phyloP scores from a whole-genome alignment of 2,113 vertebrate genomes.

The Marmota monax region DNA sequence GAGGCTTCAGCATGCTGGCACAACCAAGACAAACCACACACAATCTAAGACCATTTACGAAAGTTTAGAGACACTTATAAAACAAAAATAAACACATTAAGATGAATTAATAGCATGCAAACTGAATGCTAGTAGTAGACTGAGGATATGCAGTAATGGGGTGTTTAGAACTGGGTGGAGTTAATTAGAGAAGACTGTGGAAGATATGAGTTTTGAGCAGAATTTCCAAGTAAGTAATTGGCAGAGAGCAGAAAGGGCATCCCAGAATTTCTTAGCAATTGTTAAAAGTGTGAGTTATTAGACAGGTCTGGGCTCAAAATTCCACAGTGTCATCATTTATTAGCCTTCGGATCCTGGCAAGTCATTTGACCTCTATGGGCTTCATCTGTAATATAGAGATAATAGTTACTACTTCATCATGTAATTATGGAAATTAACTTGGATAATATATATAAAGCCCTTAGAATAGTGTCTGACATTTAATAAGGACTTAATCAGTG shows the following conservation, averaged over 20 bases:
- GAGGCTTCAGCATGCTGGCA: not conserved
- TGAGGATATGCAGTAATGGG: not conserved
- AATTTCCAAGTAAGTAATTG: not conserved
- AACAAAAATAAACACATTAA: slow-evolving; percentile 36
- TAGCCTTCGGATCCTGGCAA: slow-evolving; percentile 10
- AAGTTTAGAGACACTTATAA: slow-evolving; percentile 27
- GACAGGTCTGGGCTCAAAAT: not conserved
- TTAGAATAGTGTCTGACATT: not conserved
- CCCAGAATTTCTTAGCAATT: slow-evolving; percentile 15
- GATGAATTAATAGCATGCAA: not conserved
- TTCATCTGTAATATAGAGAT: slow-evolving; percentile 15
- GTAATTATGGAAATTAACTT: not conserved
- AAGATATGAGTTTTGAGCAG: not conserved
- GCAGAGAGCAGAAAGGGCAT: not conserved
- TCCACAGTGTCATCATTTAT: not conserved
- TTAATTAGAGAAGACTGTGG: slow-evolving; percentile 16
- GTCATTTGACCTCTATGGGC: not conserved
- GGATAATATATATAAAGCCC: slow-evolving; percentile 28
- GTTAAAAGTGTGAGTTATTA: not conserved
- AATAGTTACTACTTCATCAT: not conserved
- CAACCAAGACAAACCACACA: not conserved
- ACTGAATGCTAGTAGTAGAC: not conserved
- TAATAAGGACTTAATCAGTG: not conserved
- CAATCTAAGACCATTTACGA: slow-evolving; percentile 2
- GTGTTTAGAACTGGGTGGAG: slow-evolving; percentile 13